Percentiles rank a stretch among this genome's conserved stretches.
Evolutionary conservation across 2,113 vertebrate genomes (phyloP).

Genomic region (Aythya baeri): DNA sequence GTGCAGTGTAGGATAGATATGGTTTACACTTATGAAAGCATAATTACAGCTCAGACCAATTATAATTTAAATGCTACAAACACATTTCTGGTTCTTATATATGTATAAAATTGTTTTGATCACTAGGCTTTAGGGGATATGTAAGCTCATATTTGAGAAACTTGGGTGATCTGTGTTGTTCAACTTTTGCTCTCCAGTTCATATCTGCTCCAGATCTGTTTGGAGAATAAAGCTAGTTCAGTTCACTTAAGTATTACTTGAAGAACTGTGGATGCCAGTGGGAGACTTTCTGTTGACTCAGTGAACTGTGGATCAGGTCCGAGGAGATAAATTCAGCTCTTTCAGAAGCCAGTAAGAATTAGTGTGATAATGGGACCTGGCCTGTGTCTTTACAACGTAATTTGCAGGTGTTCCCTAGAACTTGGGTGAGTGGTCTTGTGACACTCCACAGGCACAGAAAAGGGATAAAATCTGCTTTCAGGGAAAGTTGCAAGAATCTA

Average conservation of each 20-base stretch:
- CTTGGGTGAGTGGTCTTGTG: neutral
- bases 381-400: neutral
- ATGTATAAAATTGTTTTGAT: neutral
- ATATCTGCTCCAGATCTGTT: neutral
- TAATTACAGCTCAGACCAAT: constrained; percentile 46
- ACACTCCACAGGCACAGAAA: neutral
- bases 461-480: constrained; percentile 22
- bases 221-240: neutral
- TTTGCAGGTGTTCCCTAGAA: neutral
- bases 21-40: constrained; percentile 1
- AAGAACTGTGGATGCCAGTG: accelerated
- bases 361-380: neutral
- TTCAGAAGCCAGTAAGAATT: neutral
- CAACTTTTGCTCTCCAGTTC: neutral
- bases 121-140: neutral
- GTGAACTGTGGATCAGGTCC: neutral
- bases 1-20: constrained; percentile 8
- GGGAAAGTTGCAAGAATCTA: constrained; percentile 11
- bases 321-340: neutral
- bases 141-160: neutral
- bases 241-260: neutral
- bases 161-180: neutral
- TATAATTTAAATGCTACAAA: neutral
- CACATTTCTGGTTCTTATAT: neutral
- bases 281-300: neutral